Evolutionary conservation across 2,113 vertebrate genomes (phyloP), one percentile per base, ranked within the genome.

Genomic region (Rhinolophus sinicus): DNA sequence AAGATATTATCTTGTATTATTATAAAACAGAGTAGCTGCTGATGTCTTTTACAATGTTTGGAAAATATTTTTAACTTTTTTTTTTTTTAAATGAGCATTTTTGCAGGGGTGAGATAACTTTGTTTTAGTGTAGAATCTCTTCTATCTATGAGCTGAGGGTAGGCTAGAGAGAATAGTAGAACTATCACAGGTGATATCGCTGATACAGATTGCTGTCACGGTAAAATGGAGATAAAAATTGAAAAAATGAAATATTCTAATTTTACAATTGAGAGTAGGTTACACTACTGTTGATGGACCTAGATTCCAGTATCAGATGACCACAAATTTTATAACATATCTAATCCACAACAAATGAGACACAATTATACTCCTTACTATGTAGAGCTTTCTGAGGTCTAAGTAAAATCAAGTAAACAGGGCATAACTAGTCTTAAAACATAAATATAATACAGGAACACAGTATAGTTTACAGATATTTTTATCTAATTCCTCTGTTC

Each of bases 1-100:
- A 76, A 30, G 60, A 76, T 81, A 76, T 56, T 84, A 38, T 86
- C 69, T 90, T 83, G 40, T 81, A 50, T 26, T 77, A 13, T 97
- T 97, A 90, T 50, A 30, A 78, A 97, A 96, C 10, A 38, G 8
- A 77, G 50, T 87, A 97, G 44, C 93, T 97, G 89, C 76, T 72
- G 67, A 62, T 72, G 38, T 94, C 56, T 95, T 94, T 93, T 81
- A 89, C 52, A 58, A 22, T 90, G 82, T 28, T 54, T 70, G 67
- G 88, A 95, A 81, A 89, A 93, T 81, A 96, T 58, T 77, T 80
- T 85, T 93, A 62, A 73, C 52, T 84, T 22, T 47, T 87, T 78
- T 76, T 92, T 52, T 88, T 87, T 67, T 28, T 1, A 28, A 75
- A 62, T 50, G 40, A 64, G 14, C 3, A 1, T 86, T 94, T 93